Base-by-base conservation (phyloP, 2,888 invertebrate genomes). In the Toxonevra muliebris region DNA sequence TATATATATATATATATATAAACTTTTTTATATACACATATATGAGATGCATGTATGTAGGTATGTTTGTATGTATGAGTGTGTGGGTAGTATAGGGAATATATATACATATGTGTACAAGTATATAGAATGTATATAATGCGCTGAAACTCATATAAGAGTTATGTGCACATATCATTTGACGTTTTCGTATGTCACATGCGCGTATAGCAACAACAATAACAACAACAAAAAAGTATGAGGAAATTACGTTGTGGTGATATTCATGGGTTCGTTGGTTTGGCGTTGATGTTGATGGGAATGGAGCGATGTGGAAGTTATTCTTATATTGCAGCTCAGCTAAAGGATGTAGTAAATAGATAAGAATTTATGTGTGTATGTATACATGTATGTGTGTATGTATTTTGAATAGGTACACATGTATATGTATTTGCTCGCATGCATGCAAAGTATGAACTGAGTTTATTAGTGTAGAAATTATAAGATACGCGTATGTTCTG, bases 391-490 rank as follows among this genome's bases (percentile, higher is more conserved):
- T 30, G 30, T 30, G 7, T 30, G 30, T 30, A 30, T 7, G n/a
- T 30, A 57, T 57, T 57, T n/a, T n/a, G n/a, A n/a, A 3, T 9
- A 19, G 11, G 11, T 64, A 13, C 52, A 15, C 62, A 40, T 67
- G 58, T 68, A 17, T 19, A 69, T 65, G 20, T 64, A 52, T 65
- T 50, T 64, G 61, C 64, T 62, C 65, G 61, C 66, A 41, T 70
- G 43, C 30, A 30, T 30, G 7, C 41, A 60, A 30, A 45, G 42
- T 17, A 17, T 69, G 20, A 59, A 60, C 61, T 59, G 42, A 63
- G 61, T 30, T 30, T 30, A 30, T 30, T 30, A 30, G 30, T 30
- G 30, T 30, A 30, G 30, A 30, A 30, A 30, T 7, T 2, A 30
- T 30, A 30, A 30, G 30, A 7, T 4, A 30, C 7, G 30, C 30